phyloP scores from a whole-genome alignment of 2,888 invertebrate species.

The Cryptophagus acutangulus region DNA sequence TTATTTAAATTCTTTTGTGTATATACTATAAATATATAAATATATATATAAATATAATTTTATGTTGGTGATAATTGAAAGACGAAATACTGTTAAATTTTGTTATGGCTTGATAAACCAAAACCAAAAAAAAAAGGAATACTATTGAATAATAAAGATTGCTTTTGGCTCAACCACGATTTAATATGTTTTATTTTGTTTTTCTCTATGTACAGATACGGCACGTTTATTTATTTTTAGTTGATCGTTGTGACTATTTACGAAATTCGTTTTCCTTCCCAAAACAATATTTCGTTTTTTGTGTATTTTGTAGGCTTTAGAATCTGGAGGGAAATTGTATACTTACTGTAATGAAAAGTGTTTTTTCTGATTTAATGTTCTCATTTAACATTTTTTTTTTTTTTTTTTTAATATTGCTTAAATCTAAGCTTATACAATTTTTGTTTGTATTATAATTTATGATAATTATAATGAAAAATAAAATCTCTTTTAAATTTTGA shows the following conservation, averaged over 20 bases:
- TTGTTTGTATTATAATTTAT: slow-evolving; percentile 45
- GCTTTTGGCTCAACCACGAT: no score
- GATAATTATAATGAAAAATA: slow-evolving; percentile 37
- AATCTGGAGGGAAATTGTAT: slow-evolving; percentile 27
- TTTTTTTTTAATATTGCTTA: slow-evolving; percentile 37
- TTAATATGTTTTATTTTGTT: no score
- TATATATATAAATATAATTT: no score
- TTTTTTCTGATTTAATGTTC: slow-evolving; percentile 37
- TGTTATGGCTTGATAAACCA: no score
- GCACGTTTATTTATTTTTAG: slow-evolving; percentile 31
- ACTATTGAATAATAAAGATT: no score
- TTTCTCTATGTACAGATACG: no score
- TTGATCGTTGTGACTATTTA: slow-evolving; percentile 13
- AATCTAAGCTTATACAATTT: slow-evolving; percentile 39
- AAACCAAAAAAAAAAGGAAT: no score
- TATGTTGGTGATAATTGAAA: no score
- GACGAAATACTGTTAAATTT: no score
- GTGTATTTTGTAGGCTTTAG: slow-evolving; percentile 30
- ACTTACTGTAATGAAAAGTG: slow-evolving; percentile 30
- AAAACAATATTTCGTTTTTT: slow-evolving; percentile 19
- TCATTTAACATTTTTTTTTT: no score
- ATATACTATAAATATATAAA: no score
- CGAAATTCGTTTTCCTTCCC: slow-evolving; percentile 21
- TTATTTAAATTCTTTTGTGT: no score
- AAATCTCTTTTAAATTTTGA: slow-evolving; percentile 36